Evolutionary conservation across 2,113 vertebrate species (phyloP), one percentile per base, ranked within the genome.

Genomic region (Pedetes capensis): DNA sequence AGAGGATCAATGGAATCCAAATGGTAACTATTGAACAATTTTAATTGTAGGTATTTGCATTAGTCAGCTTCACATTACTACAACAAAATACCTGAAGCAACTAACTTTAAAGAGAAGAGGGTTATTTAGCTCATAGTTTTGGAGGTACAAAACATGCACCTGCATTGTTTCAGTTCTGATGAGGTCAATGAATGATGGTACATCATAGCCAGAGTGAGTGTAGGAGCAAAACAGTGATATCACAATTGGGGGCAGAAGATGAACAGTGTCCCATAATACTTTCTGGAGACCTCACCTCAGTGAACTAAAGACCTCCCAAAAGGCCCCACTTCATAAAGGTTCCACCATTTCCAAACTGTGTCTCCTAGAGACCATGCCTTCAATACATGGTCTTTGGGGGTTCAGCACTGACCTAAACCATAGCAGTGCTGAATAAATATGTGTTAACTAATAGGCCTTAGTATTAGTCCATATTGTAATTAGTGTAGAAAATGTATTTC

Each of bases 1-100:
- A 98, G 99, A 99, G 98, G 99, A 99, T 98, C 99, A 99, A 53
- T 99, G 99, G 99, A 99, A 99, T 97, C 99, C 99, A 39, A 99
- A 99, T 39, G 99, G 99, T 99, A 97, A 98, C 47, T 97, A 92
- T 66, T 89, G 80, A 96, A 74, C 44, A 25, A 47, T 25, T 57
- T 63, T 27, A 42, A 44, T 32, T n/a, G 37, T 66, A 37, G 63
- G 12, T 29, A 23, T 4, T 87, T 81, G 27, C 20, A 61, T 75
- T 51, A 42, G 27, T 80, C 75, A 29, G 55, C 66, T 88, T 72
- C 59, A 2, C 23, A 4, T 81, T 16, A 44, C 84, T 11, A 17
- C 20, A 22, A 12, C 18, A 3, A 88, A 55, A 72, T 53, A 17
- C 17, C 3, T 2, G 20, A 87, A 55, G 29, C 55, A 22, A 51